Percentiles rank a stretch among this genome's conserved stretches.
Conservation (phyloP, 2,797 vertebrate species). For the Harpagifer antarcticus region DNA sequence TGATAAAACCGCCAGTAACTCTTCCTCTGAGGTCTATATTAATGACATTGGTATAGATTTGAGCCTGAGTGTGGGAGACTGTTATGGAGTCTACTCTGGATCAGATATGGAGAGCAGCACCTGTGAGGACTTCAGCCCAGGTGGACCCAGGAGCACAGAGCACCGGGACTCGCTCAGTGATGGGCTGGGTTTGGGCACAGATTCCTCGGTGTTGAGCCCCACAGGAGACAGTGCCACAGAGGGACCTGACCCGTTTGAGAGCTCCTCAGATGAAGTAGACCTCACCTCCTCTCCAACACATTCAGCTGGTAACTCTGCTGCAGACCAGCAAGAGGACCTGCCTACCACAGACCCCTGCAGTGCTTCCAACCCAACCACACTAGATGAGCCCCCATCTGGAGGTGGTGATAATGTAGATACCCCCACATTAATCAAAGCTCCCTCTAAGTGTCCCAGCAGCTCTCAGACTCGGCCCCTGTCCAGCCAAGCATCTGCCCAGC, state of each 20-base stretch:
- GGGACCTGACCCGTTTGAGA: slow-evolving; percentile 88
- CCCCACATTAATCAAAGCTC: slow-evolving; percentile 41
- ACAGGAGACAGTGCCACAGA: slow-evolving; percentile 88
- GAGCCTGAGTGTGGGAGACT: slow-evolving; percentile 61
- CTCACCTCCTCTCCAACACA: slow-evolving; percentile 71
- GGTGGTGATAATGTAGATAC: background rate
- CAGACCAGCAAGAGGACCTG: slow-evolving; percentile 36
- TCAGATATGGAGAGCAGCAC: slow-evolving; percentile 84
- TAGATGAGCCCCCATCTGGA: slow-evolving; percentile 8
- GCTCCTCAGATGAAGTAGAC: slow-evolving; percentile 90
- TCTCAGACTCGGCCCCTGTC: slow-evolving; percentile 70
- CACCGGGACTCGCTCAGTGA: slow-evolving; percentile 69
- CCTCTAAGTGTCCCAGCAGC: slow-evolving; percentile 68
- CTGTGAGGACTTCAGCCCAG: slow-evolving; percentile 81
- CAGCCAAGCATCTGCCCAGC: slow-evolving; percentile 61
- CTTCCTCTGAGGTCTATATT: slow-evolving; percentile 76
- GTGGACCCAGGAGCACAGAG: slow-evolving; percentile 62
- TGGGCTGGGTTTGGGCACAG: slow-evolving; percentile 76
- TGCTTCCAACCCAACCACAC: slow-evolving; percentile 26
- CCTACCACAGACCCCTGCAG: slow-evolving; percentile 30
- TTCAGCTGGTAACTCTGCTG: slow-evolving; percentile 42
- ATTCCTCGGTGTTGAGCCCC: slow-evolving; percentile 83
- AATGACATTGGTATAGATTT: slow-evolving; percentile 73
- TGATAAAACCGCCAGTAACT: slow-evolving; percentile 66
- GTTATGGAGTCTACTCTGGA: slow-evolving; percentile 75